Base-by-base conservation (phyloP, 1,140 invertebrate species). In the Lordiphosa clarofinis region DNA sequence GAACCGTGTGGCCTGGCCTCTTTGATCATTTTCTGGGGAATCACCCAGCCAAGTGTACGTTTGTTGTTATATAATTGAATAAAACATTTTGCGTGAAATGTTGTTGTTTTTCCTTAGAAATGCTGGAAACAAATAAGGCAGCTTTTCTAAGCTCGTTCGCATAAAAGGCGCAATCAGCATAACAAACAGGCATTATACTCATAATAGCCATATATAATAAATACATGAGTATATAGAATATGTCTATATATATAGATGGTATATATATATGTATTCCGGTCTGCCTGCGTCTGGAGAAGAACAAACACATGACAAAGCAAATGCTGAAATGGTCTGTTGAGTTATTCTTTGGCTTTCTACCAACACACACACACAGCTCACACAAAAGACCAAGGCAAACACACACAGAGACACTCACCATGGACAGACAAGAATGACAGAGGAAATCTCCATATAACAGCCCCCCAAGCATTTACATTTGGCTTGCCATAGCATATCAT, bases 101-200 rank as follows among this genome's bases (percentile, higher is more conserved):
- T 31, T 31, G 28, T 31, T 33, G 13, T 6, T 46, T 31, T 46
- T 46, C 43, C 11, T 13, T 46, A 33, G 43, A 46, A 28, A 44
- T 36, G 28, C 31, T 36, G 13, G 43, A 24, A 13, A 8, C 7
- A 46, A 35, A 48, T 19, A 15, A 15, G 12, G 13, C 11, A 19
- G 38, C 38, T 28, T 54, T 54, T 33, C 21, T 47, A 15, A 58
- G 28, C 55, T 37, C 13, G 42, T 37, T 21, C 11, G 60, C 56
- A 79, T 69, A 79, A 79, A 69, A 78, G 71, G 61, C 57, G 55
- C 61, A 79, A 72, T 82, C 66, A 81, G 71, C 76, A 72, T 64
- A 66, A 62, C 71, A 74, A 74, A 81, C 66, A 70, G 54, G 53
- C 64, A 71, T 64, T 73, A 78, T 78, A 65, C 57, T 63, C 60